Evolutionary conservation across 2,888 invertebrate species (phyloP).

Genomic region (Melitaea athalia): DNA sequence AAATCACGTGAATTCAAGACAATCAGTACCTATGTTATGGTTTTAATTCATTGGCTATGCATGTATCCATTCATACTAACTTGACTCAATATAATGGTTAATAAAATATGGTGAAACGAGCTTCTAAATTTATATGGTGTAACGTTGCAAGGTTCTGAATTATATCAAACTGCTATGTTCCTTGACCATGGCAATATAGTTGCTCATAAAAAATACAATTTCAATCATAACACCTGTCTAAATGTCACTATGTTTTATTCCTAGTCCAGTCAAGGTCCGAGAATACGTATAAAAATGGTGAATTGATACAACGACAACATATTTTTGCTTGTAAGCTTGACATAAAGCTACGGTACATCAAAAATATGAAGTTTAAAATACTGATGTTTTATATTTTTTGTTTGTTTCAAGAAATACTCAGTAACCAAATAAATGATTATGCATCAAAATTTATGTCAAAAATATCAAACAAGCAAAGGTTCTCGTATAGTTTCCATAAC

Average conservation of each 20-base stretch:
- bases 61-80: no score
- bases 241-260: conserved; percentile 51
- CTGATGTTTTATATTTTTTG: not conserved
- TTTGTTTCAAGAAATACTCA: not conserved
- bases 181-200: conserved; percentile 14
- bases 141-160: not conserved
- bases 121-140: not conserved
- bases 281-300: conserved; percentile 57
- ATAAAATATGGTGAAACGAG: not conserved
- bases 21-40: no score
- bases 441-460: not conserved
- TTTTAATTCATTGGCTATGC: no score
- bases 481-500: not conserved
- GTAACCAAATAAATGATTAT: not conserved
- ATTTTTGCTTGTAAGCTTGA: not conserved
- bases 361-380: not conserved
- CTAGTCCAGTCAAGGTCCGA: conserved; percentile 53
- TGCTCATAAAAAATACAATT: conserved; percentile 71
- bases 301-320: not conserved
- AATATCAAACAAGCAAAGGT: not conserved
- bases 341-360: not conserved
- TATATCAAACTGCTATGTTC: conserved; percentile 4
- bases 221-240: conserved; percentile 77
- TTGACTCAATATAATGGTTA: no score
- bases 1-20: no score